Base-by-base conservation (phyloP, 2,888 invertebrate species). In the Epistrophella euchroma region DNA sequence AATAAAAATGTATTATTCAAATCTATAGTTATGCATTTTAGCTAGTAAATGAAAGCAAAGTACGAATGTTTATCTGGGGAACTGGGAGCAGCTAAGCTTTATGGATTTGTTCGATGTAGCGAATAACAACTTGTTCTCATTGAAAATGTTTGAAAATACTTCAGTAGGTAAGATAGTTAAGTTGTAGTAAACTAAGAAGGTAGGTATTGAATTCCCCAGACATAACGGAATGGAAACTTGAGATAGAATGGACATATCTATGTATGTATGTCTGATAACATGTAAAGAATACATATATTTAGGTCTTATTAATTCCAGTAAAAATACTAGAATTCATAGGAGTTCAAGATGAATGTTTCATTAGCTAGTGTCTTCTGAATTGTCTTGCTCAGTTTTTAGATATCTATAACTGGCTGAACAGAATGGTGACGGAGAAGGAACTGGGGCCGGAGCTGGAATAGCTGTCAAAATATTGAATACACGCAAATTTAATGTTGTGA, bases 41-140 rank as follows among this genome's bases (percentile, higher is more conserved):
- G 11, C 22, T 62, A n/a, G n/a, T 22, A 71, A 71, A 71, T 45
- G 50, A 66, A 66, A 76, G 71, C 64, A 32, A 58, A 76, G 64
- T 71, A 32, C 2, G 22, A 11, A 45, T 45, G 28, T 64, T 11
- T 43, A 32, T 28, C 45, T 62, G 43, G 22, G 25, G 45, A 55
- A 45, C 43, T 64, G 64, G 45, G 13, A 64, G 28, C 7, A 64
- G 17, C n/a, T 25, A 17, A 17, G 22, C 35, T 37, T 37, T 17
- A 35, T 13, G 35, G 19, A 58, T 58, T 37, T 37, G 22, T 37
- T 58, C 7, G 58, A 5, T 56, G 17, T 17, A 35, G 32, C 32
- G 32, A 56, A 13, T 5, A 11, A 56, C 17, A 56, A 35, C 32
- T 56, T 35, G 32, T 56, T 56, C 56, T 32, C 17, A 32, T 1